These are phyloP conservation scores for Sarcoramphus papa DNA, from an alignment of 2,797 vertebrate genomes.

Conservation along the genomic window DNA sequence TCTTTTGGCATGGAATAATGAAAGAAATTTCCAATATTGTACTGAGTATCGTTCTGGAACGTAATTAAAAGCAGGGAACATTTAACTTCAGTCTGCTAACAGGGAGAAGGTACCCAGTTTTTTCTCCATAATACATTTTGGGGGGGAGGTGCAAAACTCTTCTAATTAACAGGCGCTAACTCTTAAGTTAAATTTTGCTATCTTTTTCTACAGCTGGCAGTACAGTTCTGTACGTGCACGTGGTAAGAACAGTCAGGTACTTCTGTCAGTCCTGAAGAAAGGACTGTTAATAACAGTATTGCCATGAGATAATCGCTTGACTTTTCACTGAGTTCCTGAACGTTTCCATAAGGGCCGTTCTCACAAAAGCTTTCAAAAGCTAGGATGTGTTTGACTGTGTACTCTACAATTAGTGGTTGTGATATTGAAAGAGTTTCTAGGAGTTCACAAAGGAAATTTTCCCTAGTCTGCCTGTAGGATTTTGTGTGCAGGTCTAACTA, in stretches of 20 bases:
- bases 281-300: background rate
- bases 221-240: rapidly evolving
- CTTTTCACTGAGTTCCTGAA: background rate
- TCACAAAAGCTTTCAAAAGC: background rate
- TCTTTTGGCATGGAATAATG: background rate
- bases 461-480: background rate
- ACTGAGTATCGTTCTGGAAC: background rate
- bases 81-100: background rate
- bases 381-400: background rate
- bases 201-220: background rate
- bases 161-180: rapidly evolving
- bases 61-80: background rate
- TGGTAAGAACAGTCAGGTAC: background rate
- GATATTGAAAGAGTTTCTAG: background rate
- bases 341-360: rapidly evolving
- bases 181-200: rapidly evolving
- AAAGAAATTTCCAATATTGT: background rate
- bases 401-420: background rate
- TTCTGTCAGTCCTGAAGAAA: background rate
- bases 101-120: background rate
- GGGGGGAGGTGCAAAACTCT: background rate
- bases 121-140: rapidly evolving
- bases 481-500: background rate
- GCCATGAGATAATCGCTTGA: background rate
- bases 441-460: background rate